These are phyloP conservation scores for Lineus longissimus DNA, from an alignment of 1,140 invertebrate genomes.

Conservation along the genomic window DNA sequence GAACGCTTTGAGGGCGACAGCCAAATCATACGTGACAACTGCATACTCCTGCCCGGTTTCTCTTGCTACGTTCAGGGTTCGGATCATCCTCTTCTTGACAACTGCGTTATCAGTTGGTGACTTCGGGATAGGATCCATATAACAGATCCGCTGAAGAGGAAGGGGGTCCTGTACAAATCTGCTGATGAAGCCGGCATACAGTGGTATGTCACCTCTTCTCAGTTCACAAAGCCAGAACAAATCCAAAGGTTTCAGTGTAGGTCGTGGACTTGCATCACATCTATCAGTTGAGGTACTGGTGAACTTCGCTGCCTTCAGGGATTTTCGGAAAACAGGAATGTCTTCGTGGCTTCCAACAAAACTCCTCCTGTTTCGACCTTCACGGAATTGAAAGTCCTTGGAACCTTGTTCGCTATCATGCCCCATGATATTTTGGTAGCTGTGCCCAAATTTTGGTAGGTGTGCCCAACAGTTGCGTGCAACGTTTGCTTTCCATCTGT, in stretches of 20 bases:
- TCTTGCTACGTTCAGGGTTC: constrained; percentile 7
- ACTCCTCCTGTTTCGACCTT: no score
- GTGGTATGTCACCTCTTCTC: neutral
- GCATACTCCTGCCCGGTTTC: constrained; percentile 15
- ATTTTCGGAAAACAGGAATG: no score
- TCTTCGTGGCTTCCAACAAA: no score
- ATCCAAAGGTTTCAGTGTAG: no score
- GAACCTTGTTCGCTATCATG: no score
- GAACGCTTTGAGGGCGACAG: neutral
- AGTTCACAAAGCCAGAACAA: no score
- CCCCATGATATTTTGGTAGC: neutral
- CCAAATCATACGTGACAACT: constrained; percentile 4
- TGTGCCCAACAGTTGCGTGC: neutral
- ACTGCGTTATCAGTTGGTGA: constrained; percentile 12
- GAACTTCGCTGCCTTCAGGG: no score
- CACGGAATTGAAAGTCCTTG: no score
- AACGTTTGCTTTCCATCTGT: neutral
- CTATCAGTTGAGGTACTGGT: no score
- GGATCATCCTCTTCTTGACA: constrained; percentile 9
- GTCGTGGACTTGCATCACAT: no score
- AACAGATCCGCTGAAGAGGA: neutral
- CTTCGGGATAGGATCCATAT: constrained; percentile 11
- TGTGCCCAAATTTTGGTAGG: neutral
- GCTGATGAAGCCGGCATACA: constrained; percentile 1
- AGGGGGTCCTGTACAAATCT: constrained; percentile 4